Percentiles rank a stretch among this genome's conserved stretches.
These are phyloP conservation scores for Capromys pilorides DNA, from an alignment of 2,797 vertebrate genomes.

Conservation along the genomic window DNA sequence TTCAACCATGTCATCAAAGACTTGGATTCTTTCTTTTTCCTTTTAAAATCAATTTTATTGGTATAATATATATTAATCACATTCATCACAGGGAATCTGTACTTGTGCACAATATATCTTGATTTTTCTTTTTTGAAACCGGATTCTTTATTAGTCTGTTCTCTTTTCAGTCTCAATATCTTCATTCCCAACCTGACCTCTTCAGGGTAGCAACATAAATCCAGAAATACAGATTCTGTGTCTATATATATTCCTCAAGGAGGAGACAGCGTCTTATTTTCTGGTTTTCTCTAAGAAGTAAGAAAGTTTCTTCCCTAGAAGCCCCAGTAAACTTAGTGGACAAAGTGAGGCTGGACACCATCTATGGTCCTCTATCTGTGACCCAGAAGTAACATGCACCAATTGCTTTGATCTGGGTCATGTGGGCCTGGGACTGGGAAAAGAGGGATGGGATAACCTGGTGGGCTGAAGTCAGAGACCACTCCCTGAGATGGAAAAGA, in stretches of 20 bases:
- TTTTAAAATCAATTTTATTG: neutral
- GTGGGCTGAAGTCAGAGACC: neutral
- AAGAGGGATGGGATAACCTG: neutral
- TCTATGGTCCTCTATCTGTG: neutral
- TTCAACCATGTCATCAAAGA: neutral
- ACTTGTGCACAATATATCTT: too few species aligned
- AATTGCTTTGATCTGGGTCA: neutral
- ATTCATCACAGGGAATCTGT: too few species aligned
- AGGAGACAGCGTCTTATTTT: neutral
- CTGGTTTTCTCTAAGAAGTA: neutral
- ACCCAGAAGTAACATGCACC: neutral
- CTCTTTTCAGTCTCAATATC: neutral
- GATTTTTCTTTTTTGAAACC: neutral
- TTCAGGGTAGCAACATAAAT: neutral
- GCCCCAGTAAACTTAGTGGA: neutral
- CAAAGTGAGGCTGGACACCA: neutral
- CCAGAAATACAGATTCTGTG: conserved; percentile 29
- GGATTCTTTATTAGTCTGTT: neutral
- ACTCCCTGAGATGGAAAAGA: neutral
- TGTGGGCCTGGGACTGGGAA: neutral
- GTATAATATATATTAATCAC: too few species aligned
- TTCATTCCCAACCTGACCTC: neutral
- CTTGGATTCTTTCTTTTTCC: neutral
- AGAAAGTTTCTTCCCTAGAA: conserved; percentile 8
- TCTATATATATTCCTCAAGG: neutral